phyloP scores from a whole-genome alignment of 35 echinoderm and acorn worm species.

The Ophioderma brevispina region DNA sequence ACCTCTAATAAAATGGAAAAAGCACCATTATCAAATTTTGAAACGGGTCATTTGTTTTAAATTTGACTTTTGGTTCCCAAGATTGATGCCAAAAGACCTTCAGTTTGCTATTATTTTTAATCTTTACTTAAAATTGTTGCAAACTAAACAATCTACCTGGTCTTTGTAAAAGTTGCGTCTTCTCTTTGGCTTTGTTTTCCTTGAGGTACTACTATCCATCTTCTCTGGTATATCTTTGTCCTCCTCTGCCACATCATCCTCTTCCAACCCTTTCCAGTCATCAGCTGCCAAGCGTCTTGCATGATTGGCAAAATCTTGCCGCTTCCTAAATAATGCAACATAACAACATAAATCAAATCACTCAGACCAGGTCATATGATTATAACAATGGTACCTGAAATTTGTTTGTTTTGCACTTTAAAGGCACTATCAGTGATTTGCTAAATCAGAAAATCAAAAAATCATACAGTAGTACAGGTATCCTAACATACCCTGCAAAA shows the following conservation, averaged over 20 bases:
- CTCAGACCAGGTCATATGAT: no score
- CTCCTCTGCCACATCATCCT: constrained; percentile 49
- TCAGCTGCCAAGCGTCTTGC: constrained; percentile 70
- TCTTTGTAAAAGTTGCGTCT: constrained; percentile 55
- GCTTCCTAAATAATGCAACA: constrained; percentile 50
- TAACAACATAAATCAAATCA: no score
- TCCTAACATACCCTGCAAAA: no score
- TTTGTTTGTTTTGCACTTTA: no score
- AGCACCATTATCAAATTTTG: background rate
- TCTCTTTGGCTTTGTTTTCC: constrained; percentile 22
- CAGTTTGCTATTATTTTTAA: background rate
- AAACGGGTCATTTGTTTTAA: background rate
- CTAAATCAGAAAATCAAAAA: no score
- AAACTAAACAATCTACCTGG: constrained; percentile 17
- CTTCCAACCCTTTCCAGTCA: constrained; percentile 36
- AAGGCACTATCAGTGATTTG: no score
- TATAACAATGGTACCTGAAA: no score
- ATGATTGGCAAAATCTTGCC: constrained; percentile 59
- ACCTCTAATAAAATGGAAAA: background rate
- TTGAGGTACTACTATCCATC: constrained; percentile 24
- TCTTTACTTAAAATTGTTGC: background rate
- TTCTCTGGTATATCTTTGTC: constrained; percentile 29
- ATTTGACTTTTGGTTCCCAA: background rate
- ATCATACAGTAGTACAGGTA: no score
- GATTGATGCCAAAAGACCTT: background rate